phyloP scores from a whole-genome alignment of 2,113 vertebrate genomes.

The Menidia beryllina region DNA sequence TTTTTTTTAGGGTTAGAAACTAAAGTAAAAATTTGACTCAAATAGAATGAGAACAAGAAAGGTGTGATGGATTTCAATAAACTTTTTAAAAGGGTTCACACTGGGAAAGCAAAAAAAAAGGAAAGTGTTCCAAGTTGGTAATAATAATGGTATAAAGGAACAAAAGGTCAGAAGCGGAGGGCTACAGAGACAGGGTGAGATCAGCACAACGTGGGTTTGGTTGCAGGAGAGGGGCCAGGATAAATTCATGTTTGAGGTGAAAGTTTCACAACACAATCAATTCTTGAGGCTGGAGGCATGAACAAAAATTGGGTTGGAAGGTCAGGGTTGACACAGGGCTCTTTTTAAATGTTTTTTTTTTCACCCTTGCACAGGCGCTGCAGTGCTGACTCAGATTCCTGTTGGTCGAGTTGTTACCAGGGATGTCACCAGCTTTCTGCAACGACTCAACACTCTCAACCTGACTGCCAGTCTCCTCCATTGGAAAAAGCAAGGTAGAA shows the following conservation, averaged over 20 bases:
- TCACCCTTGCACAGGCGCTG: slow-evolving; percentile 83
- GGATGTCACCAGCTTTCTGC: slow-evolving; percentile 71
- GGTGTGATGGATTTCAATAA: slow-evolving; percentile 1
- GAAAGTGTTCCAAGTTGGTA: slow-evolving; percentile 3
- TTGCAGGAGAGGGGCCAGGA: slow-evolving; percentile 36
- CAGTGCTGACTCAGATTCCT: slow-evolving; percentile 79
- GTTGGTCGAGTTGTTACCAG: slow-evolving; percentile 73
- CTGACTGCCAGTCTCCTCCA: slow-evolving; percentile 68
- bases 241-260: slow-evolving; percentile 43
- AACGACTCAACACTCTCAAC: slow-evolving; percentile 79
- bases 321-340: slow-evolving; percentile 59
- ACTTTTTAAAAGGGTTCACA: slow-evolving; percentile 29
- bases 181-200: background rate
- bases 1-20: background rate
- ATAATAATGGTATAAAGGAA: background rate
- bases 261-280: slow-evolving; percentile 42
- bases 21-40: background rate
- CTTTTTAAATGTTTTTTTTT: slow-evolving; percentile 64
- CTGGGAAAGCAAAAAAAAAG: slow-evolving; percentile 3
- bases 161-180: slow-evolving; percentile 23
- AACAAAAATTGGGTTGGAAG: slow-evolving; percentile 59
- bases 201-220: slow-evolving; percentile 35
- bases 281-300: slow-evolving; percentile 37
- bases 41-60: background rate
- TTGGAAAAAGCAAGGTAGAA: slow-evolving; percentile 54